A percentile compares a stretch with the other conserved stretches of the same genome.
phyloP scores from a whole-genome alignment of 2,888 invertebrate species.

The Andrena marginata region DNA sequence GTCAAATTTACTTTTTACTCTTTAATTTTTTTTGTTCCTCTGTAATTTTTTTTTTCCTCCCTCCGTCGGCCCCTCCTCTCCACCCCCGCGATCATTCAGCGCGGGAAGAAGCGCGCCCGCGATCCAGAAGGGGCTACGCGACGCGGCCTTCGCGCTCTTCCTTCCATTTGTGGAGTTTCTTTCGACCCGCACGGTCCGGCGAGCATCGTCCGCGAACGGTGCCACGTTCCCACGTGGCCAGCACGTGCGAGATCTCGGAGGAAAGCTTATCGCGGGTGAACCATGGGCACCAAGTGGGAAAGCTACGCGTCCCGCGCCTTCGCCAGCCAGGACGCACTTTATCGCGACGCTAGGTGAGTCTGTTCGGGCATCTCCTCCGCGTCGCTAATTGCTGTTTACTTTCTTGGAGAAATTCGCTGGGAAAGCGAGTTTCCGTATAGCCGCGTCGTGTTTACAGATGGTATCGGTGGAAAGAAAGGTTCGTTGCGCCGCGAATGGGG shows the following conservation, averaged over 20 bases:
- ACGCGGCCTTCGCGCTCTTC: conserved; percentile 13
- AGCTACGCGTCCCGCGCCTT: conserved; percentile 35
- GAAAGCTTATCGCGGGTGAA: not conserved
- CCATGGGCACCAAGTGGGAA: conserved; percentile 61
- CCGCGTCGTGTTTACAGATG: conserved; percentile 3
- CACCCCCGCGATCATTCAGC: not conserved
- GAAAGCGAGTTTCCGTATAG: not conserved
- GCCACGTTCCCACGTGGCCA: conserved; percentile 65
- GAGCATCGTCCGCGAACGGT: conserved; percentile 22
- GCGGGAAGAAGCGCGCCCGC: conserved; percentile 1
- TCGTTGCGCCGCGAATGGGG: conserved; percentile 21
- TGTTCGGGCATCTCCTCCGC: no score
- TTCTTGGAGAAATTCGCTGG: not conserved
- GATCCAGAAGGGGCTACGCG: not conserved
- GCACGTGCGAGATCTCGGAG: conserved; percentile 54
- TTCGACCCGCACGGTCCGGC: not conserved
- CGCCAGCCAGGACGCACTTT: conserved; percentile 44
- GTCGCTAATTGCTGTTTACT: no score
- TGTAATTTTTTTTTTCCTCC: not conserved
- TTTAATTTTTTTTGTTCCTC: no score
- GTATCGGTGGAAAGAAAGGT: not conserved
- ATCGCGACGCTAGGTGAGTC: conserved; percentile 56
- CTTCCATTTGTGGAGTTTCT: conserved; percentile 13
- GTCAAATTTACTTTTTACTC: conserved; percentile 15
- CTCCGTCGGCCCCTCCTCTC: not conserved